phyloP scores from a whole-genome alignment of 1,140 invertebrate genomes.

The Lordiphosa mommai region DNA sequence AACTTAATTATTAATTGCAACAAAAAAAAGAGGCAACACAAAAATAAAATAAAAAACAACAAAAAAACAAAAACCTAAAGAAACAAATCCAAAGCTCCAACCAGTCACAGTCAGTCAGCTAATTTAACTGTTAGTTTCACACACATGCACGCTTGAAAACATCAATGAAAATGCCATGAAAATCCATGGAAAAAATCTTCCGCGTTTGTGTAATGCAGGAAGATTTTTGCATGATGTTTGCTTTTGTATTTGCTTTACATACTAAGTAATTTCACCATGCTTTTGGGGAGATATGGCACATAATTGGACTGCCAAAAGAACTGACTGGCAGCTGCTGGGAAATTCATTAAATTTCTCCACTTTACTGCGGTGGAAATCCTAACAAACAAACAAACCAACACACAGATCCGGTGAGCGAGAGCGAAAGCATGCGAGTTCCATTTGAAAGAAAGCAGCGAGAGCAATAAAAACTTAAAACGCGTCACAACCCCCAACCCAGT shows the following conservation, averaged over 20 bases:
- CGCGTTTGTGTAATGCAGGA: constrained; percentile 76
- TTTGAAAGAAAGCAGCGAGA: constrained; percentile 63
- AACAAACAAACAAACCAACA: background rate
- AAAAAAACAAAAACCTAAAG: constrained; percentile 15
- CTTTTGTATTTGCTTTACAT: constrained; percentile 24
- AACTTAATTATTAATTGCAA: constrained; percentile 77
- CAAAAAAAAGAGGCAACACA: constrained; percentile 23
- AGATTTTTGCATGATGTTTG: constrained; percentile 63
- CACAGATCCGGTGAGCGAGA: constrained; percentile 31
- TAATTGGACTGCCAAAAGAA: constrained; percentile 1
- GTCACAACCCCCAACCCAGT: constrained; percentile 25
- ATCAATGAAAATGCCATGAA: constrained; percentile 70
- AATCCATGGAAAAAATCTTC: constrained; percentile 72
- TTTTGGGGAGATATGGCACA: background rate
- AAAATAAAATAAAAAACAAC: constrained; percentile 22
- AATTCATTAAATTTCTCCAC: constrained; percentile 19
- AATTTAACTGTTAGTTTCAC: constrained; percentile 74
- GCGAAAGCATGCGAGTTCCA: constrained; percentile 26
- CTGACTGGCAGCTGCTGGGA: constrained; percentile 1
- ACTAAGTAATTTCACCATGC: background rate
- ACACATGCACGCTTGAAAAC: constrained; percentile 32
- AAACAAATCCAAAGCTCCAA: constrained; percentile 29
- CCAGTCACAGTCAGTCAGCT: constrained; percentile 56
- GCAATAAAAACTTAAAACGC: constrained; percentile 38
- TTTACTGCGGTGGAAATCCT: background rate